These are phyloP conservation scores for Apaloderma vittatum DNA, from an alignment of 2,113 vertebrate genomes.

Conservation along the genomic window DNA sequence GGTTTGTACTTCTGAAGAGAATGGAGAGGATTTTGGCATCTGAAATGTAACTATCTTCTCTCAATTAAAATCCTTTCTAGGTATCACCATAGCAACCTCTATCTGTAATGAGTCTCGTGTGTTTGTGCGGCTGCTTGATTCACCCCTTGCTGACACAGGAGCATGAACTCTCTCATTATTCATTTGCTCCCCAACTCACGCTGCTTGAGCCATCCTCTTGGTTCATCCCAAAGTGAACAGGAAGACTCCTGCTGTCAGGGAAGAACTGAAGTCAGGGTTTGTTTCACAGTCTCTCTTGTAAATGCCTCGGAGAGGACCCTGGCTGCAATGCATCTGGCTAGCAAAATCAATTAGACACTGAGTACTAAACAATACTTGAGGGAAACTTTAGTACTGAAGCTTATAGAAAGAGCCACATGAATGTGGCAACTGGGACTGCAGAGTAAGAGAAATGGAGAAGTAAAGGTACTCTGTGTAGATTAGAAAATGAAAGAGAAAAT, in stretches of 20 bases:
- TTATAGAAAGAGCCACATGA: background rate
- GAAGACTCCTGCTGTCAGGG: background rate
- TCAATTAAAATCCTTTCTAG: conserved; percentile 37
- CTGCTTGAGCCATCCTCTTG: background rate
- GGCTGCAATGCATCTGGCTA: background rate
- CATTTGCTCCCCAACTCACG: background rate
- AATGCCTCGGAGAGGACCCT: background rate
- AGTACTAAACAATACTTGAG: background rate
- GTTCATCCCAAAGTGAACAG: background rate
- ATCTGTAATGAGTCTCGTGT: conserved; percentile 2
- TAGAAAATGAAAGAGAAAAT: background rate
- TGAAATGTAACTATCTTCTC: conserved; percentile 19
- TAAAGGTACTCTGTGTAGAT: background rate
- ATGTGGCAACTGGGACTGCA: background rate
- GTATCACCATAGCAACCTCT: conserved; percentile 51
- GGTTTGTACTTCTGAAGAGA: background rate
- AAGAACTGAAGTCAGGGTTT: background rate
- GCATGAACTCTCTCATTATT: background rate
- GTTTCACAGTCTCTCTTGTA: background rate
- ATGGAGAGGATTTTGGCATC: background rate
- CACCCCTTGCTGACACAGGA: conserved; percentile 36
- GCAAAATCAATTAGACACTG: background rate
- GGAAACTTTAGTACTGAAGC: background rate
- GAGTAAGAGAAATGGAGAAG: background rate
- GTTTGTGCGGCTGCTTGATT: conserved; percentile 23